phyloP scores from a whole-genome alignment of 2,888 invertebrate species.

The Zaprionus obscuricornis region DNA sequence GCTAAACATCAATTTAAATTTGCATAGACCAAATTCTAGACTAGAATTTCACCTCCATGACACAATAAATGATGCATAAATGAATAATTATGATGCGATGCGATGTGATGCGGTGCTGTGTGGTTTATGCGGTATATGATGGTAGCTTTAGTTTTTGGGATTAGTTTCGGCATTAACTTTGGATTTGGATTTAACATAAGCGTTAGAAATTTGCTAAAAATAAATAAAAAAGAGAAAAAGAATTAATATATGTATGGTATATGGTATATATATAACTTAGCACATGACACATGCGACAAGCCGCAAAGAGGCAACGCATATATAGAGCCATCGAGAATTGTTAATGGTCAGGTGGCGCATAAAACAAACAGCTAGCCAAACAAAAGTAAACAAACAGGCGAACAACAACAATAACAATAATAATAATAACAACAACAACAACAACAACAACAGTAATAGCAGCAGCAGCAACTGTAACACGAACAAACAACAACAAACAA shows the following conservation, averaged over 20 bases:
- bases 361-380: constrained; percentile 67
- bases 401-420: constrained; percentile 32
- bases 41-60: constrained; percentile 8
- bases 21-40: constrained; percentile 47
- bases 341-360: constrained; percentile 67
- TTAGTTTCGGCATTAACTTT: constrained; percentile 29
- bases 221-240: constrained; percentile 44
- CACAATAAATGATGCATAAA: constrained; percentile 65
- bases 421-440: constrained; percentile 39
- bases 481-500: constrained; percentile 40
- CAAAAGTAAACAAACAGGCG: constrained; percentile 33
- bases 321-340: constrained; percentile 59
- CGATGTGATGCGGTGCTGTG: constrained; percentile 1
- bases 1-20: constrained; percentile 65
- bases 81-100: constrained; percentile 45
- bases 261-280: constrained; percentile 15
- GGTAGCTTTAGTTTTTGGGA: too few species aligned
- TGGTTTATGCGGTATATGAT: too few species aligned
- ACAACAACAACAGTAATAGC: constrained; percentile 14
- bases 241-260: background rate
- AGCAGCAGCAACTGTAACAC: constrained; percentile 22
- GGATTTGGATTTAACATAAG: constrained; percentile 22
- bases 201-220: constrained; percentile 9
- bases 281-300: constrained; percentile 32
- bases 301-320: constrained; percentile 12